Base-by-base conservation (phyloP, 2,888 invertebrate genomes). In the Palloptera scutellata region DNA sequence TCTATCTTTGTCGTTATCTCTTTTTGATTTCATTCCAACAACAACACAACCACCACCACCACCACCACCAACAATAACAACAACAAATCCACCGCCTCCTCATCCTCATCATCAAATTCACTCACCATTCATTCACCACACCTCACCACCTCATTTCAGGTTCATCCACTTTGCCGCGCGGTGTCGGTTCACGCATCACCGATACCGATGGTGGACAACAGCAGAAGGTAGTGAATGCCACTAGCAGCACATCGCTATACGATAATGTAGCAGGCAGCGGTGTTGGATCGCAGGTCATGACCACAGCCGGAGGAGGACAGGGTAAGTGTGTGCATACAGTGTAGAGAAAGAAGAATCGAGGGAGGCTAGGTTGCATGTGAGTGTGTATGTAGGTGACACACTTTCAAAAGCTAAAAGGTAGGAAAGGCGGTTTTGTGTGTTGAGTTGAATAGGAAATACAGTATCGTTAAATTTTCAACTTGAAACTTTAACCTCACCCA, bases 191-290 rank as follows among this genome's bases (percentile, higher is more conserved):
- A 51, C 79, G 80, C 73, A 75, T 81, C 70, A 79, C 79, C 71
- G 77, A 81, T 73, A 77, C 79, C 73, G 79, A 81, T 72, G 80
- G 79, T 64, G 67, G 67, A 11, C 86, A 88, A 70, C 84, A 86
- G 71, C 87, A 88, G 73, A 85, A 86, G 71, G 93, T 92, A 83
- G 92, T 94, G 68, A 91, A 93, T 41, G 94, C 94, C 62, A 93
- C 94, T n/a, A 94, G 94, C 72, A 93, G 93, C 76, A 93, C 93
- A 51, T 94, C 94, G 64, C 89, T 96, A 59, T 94, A 95, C 81
- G 95, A 95, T 86, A 94, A 95, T 83, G 94, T 95, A 62, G 84
- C 88, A 66, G 77, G 80, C 67, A 81, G 80, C 45, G 70, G 64
- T 40, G 66, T 65, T 20, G 68, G 70, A 17, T 64, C 54, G 15